phyloP scores from a whole-genome alignment of 2,797 vertebrate species.

The Potorous gilbertii region DNA sequence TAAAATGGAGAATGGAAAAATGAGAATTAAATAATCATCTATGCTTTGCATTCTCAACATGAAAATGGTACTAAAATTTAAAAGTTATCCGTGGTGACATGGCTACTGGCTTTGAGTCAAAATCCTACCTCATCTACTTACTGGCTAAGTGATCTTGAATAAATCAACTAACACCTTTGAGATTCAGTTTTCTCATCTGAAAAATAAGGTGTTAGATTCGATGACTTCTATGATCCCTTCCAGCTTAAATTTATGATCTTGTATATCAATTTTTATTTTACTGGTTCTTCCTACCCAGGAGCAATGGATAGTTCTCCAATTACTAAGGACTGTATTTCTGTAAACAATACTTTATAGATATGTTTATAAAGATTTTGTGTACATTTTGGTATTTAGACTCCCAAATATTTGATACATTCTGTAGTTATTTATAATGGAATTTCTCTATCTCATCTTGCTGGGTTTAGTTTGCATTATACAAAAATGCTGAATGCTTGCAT shows the following conservation, averaged over 20 bases:
- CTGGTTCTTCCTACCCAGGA: background rate
- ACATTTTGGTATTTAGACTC: background rate
- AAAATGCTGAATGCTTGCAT: background rate
- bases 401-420: background rate
- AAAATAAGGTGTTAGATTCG: background rate
- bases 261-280: background rate
- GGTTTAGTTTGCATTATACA: background rate
- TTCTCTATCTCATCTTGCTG: background rate
- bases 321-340: background rate
- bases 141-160: background rate
- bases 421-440: background rate
- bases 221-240: background rate
- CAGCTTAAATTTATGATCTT: background rate
- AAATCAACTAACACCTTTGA: background rate
- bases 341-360: background rate
- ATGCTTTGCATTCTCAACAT: conserved; percentile 22
- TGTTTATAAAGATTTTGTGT: background rate
- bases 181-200: background rate
- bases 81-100: background rate
- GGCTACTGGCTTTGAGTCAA: background rate
- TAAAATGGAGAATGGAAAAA: background rate
- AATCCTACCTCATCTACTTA: background rate
- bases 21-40: background rate
- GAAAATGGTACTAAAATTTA: background rate
- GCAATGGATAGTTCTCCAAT: background rate